Percentiles rank a stretch among this genome's conserved stretches.
Evolutionary conservation across 37 sponge, comb jelly and placozoan genomes (phyloP).

Genomic region (Dysidea cf. avara): DNA sequence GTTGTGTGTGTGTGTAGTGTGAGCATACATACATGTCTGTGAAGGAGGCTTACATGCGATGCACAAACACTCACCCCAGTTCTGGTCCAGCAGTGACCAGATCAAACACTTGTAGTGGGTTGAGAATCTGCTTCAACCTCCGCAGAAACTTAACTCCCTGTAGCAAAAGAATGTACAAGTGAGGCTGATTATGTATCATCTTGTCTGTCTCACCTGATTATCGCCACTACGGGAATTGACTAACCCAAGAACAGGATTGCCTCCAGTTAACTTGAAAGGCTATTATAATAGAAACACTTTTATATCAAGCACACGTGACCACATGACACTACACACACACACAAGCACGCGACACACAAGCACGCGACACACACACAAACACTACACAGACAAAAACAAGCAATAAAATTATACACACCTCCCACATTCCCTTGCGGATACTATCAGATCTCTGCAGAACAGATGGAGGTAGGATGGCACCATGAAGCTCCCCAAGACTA

Average conservation of each 20-base stretch:
- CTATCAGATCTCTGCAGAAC: slow-evolving; percentile 64
- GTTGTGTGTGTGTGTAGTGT: too few species aligned
- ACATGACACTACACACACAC: background rate
- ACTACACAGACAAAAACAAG: background rate
- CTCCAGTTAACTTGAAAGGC: slow-evolving; percentile 56
- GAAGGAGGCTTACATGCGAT: too few species aligned
- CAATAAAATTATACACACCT: slow-evolving; percentile 40
- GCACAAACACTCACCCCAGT: slow-evolving; percentile 79
- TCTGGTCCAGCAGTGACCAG: slow-evolving; percentile 84
- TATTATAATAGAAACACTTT: slow-evolving; percentile 20
- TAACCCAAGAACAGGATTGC: slow-evolving; percentile 84
- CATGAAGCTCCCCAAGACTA: slow-evolving; percentile 60
- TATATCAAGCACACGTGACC: background rate
- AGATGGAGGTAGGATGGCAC: slow-evolving; percentile 77
- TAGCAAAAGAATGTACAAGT: background rate
- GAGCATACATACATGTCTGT: too few species aligned
- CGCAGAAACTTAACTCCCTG: slow-evolving; percentile 90
- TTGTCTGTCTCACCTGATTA: slow-evolving; percentile 53
- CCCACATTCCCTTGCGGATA: slow-evolving; percentile 70
- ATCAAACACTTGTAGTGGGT: slow-evolving; percentile 94
- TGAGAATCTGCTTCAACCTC: slow-evolving; percentile 83
- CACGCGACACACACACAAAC: slow-evolving; percentile 1
- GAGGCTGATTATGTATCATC: background rate
- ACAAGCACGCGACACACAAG: background rate
- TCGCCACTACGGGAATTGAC: slow-evolving; percentile 97